Conservation (phyloP, 2,797 vertebrate species). For the Atherinosoma microstoma region DNA sequence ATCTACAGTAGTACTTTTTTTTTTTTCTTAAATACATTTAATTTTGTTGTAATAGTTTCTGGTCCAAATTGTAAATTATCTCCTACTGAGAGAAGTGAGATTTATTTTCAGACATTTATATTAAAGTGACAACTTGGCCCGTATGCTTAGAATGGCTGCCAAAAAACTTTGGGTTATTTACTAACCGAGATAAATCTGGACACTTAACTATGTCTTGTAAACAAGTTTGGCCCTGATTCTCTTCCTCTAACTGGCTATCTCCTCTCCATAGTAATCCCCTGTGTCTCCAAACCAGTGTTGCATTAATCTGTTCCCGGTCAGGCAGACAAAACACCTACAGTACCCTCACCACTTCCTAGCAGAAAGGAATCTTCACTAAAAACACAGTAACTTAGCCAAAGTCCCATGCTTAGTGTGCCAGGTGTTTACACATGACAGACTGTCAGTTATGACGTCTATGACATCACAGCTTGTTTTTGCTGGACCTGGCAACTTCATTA, state of each 20-base stretch:
- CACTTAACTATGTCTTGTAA: constrained; percentile 39
- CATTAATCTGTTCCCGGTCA: constrained; percentile 6
- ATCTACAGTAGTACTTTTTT: background rate
- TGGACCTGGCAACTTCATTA: background rate
- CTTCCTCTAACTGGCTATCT: background rate
- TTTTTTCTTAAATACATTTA: too few relatives aligned
- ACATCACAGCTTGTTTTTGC: constrained; percentile 33
- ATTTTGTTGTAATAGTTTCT: background rate
- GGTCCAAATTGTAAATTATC: background rate
- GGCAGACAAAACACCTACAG: constrained; percentile 15
- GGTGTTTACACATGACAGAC: constrained; percentile 19
- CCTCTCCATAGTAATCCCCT: background rate
- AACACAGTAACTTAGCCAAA: constrained; percentile 24
- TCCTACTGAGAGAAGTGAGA: constrained; percentile 10
- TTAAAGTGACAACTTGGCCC: constrained; percentile 18
- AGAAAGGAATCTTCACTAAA: constrained; percentile 45
- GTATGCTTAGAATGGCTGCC: background rate
- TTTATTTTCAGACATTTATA: constrained; percentile 5
- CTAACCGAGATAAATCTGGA: constrained; percentile 15
- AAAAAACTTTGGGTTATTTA: constrained; percentile 25
- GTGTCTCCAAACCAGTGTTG: constrained; percentile 1
- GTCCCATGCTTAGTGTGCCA: background rate
- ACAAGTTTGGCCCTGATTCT: constrained; percentile 8
- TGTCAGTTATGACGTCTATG: constrained; percentile 3
- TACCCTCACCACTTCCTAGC: constrained; percentile 12